phyloP scores from a whole-genome alignment of 2,797 vertebrate species.

The Varecia variegata region DNA sequence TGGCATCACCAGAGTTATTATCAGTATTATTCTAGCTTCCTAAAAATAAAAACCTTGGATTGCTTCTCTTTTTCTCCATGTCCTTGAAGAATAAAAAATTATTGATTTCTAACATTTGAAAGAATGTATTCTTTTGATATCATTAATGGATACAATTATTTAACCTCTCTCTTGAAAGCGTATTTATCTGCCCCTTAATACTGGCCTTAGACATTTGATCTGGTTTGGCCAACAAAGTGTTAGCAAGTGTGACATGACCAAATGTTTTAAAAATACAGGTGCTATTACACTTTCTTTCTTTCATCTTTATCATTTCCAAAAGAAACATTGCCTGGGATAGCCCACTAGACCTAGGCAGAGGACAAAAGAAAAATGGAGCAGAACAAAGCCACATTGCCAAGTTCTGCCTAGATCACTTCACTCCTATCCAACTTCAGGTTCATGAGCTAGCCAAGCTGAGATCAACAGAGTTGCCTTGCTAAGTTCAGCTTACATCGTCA shows the following conservation, averaged over 20 bases:
- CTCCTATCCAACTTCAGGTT: background rate
- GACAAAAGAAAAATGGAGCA: background rate
- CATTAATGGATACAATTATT: background rate
- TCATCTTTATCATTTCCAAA: background rate
- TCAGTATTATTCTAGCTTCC: background rate
- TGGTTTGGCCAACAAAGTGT: background rate
- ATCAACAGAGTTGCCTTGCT: background rate
- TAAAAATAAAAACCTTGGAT: background rate
- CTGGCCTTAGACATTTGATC: background rate
- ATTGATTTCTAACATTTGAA: background rate
- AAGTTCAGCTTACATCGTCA: background rate
- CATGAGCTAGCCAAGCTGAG: background rate
- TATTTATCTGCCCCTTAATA: background rate
- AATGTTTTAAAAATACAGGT: background rate
- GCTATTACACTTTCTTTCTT: background rate
- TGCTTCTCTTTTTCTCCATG: background rate
- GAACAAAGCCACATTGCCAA: background rate
- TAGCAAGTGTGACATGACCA: background rate
- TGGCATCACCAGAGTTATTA: background rate
- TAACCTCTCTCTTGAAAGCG: background rate
- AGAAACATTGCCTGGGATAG: background rate
- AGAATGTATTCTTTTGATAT: background rate
- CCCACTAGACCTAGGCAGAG: too few relatives aligned
- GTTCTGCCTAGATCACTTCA: background rate
- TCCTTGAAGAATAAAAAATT: background rate